A percentile compares a stretch with the other conserved stretches of the same genome.
These are phyloP conservation scores for Podarcis muralis DNA, from an alignment of 2,113 vertebrate species.

Conservation along the genomic window DNA sequence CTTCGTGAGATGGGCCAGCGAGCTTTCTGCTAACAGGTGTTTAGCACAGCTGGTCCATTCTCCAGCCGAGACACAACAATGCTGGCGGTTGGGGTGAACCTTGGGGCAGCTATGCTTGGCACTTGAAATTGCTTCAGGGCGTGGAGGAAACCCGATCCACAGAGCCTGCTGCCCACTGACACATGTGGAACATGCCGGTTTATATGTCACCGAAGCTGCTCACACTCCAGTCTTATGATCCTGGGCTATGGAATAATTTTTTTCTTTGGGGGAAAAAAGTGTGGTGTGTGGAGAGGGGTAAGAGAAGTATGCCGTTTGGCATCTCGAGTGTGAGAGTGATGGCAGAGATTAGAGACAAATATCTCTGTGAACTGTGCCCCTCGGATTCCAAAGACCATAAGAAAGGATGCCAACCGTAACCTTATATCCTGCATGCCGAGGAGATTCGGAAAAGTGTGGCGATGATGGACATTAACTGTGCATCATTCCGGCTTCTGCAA, in stretches of 20 bases:
- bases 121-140: neutral
- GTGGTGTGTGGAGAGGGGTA: neutral
- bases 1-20: neutral
- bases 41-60: slow-evolving; percentile 15
- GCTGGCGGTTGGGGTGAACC: slow-evolving; percentile 16
- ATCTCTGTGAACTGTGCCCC: neutral
- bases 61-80: slow-evolving; percentile 27
- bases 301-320: neutral
- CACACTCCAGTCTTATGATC: neutral
- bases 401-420: neutral
- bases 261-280: no score
- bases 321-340: neutral
- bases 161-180: slow-evolving; percentile 4
- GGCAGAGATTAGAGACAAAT: neutral
- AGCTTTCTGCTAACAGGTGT: slow-evolving; percentile 13
- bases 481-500: neutral
- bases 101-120: slow-evolving; percentile 23
- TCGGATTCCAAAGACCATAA: slow-evolving; percentile 4
- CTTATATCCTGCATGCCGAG: neutral
- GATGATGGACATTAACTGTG: neutral
- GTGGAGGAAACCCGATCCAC: slow-evolving; percentile 14
- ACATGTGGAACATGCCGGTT: slow-evolving; percentile 6
- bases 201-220: slow-evolving; percentile 2
- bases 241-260: neutral
- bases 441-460: slow-evolving; percentile 16